Conservation (phyloP, 1,140 invertebrate genomes). For the Eurosta solidaginis region DNA sequence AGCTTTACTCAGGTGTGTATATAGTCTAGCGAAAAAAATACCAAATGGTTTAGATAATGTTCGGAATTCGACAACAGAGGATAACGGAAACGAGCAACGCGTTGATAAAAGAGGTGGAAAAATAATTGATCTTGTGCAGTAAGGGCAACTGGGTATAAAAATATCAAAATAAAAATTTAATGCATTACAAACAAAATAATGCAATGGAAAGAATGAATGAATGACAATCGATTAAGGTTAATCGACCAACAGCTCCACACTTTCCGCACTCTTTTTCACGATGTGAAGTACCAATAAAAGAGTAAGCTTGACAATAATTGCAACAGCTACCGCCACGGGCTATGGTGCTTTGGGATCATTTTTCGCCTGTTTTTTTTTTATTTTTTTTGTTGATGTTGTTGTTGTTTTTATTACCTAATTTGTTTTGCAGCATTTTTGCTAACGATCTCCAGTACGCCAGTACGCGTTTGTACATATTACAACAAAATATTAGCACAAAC, state of each 20-base stretch:
- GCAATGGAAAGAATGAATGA: constrained; percentile 6
- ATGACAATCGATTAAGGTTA: constrained; percentile 27
- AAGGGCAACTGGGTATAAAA: too few relatives aligned
- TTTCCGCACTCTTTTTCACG: constrained; percentile 11
- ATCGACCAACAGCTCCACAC: constrained; percentile 17
- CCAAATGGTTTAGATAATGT: too few relatives aligned
- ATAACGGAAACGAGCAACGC: too few relatives aligned
- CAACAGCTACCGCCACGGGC: constrained; percentile 2
- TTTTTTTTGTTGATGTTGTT: not conserved
- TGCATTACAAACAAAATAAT: not conserved
- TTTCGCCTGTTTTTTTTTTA: too few relatives aligned
- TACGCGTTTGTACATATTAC: constrained; percentile 13
- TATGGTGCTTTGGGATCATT: constrained; percentile 8
- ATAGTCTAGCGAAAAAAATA: too few relatives aligned
- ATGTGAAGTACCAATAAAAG: not conserved
- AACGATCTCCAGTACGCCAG: not conserved
- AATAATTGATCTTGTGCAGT: too few relatives aligned
- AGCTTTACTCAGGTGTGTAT: too few relatives aligned
- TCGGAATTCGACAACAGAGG: too few relatives aligned
- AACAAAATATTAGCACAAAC: constrained; percentile 7
- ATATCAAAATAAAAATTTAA: too few relatives aligned
- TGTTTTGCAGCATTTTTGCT: constrained; percentile 10
- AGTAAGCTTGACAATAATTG: not conserved
- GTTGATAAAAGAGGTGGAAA: too few relatives aligned
- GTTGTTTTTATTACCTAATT: not conserved